Evolutionary conservation across 2,888 invertebrate species (phyloP), one percentile per base, ranked within the genome.

Genomic region (Celastrina argiolus): DNA sequence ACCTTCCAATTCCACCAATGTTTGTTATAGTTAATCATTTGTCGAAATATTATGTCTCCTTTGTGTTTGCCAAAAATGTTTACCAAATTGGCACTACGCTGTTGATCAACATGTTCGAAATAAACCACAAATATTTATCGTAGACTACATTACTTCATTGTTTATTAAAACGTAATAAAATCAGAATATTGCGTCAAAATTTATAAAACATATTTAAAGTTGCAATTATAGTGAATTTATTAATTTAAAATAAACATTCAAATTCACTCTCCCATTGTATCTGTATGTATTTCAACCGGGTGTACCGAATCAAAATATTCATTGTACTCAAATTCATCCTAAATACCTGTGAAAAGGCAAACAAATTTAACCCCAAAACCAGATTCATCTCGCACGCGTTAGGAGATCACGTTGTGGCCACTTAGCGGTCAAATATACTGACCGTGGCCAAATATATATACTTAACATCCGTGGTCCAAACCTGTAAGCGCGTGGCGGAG

Each of bases 381-480:
- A 63, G 63, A 71, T 70, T 67, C 56, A 70, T 71, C 66, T 65
- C 67, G 76, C 88, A 86, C 87, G 85, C 79, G 88, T 81, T 84
- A 74, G 78, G 79, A 79, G 74, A 72, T 81, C 82, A 82, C 77
- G 75, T 80, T 75, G 75, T 77, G 84, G 80, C 84, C 85, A 85
- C 81, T 85, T 81, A 85, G 84, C 84, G 90, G 88, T 81, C 85
- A 82, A 81, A 86, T 80, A 81, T 77, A 86, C 78, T 74, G 78
- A 78, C 80, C 84, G 84, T 88, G 89, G 84, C 89, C 83, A 83
- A 83, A 76, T 73, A 74, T 80, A 78, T 81, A 87, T 85, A 81
- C 75, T 77, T 82, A 88, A 83, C 91, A 91, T 91, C 91, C 88
- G 78, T 78, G 90, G 86, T 85, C 88, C 89, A 88, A 81, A 69